Base-by-base conservation (phyloP, 1,140 invertebrate species). In the Leptinotarsa lineolata region DNA sequence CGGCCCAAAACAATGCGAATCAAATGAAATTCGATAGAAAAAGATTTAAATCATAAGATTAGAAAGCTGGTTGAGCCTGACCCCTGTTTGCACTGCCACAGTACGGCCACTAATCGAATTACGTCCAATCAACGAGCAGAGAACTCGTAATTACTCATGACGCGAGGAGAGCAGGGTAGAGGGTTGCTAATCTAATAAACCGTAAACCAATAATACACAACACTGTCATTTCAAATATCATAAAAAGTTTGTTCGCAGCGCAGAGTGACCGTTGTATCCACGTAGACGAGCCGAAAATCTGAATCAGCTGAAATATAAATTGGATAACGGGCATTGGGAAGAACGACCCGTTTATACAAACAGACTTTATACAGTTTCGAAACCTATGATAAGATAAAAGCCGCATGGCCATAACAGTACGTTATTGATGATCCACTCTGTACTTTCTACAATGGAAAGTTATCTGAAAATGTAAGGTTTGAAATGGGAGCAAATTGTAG, bases 81-180 rank as follows among this genome's bases (percentile, higher is more conserved):
- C 74, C 75, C 73, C 74, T 77, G 76, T 79, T 79, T 77, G 74
- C 74, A 76, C 58, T 70, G 74, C 74, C 73, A 71, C 66, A 74
- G 70, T 66, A 73, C 44, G 76, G 77, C 77, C 78, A 80, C 77
- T 78, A 78, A 78, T 74, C 71, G 61, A 68, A 76, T 78, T 80
- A 78, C 54, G 67, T 77, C 75, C 77, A 76, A 80, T 80, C 77
- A 80, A 73, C 73, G 73, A 74, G 71, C 39, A 71, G 21, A 75
- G 70, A 66, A 68, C 63, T 59, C 70, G 75, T 78, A 78, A 79
- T 79, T 79, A 76, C 69, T 70, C 45, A 59, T 75, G 74, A 72
- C 74, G 58, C 65, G 20, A 18, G 46, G 60, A 59, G 66, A 45
- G 20, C 66, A 68, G 24, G 66, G 16, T 13, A 45, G 66, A 70